Evolutionary conservation across 2,113 vertebrate genomes (phyloP), one percentile per base, ranked within the genome.

Genomic region (Pterocles gutturalis): DNA sequence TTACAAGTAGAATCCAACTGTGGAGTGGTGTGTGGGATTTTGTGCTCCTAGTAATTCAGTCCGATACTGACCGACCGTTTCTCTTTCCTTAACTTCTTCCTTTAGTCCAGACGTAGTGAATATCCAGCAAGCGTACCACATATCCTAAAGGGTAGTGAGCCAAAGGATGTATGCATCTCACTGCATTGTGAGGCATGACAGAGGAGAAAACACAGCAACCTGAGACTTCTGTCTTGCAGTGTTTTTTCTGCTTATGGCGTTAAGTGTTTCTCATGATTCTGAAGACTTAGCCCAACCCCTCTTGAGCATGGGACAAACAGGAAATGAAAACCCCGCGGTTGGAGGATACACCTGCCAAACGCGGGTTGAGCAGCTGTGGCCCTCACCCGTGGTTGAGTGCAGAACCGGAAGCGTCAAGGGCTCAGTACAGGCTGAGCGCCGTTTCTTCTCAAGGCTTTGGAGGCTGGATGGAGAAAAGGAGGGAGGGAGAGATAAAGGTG

Each of bases 341-440:
- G 55, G 96, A 97, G 96, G 97, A 98, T 97, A 96, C 97, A 98
- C 97, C 97, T 98, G 97, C 93, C 72, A 53, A 80, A 38, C 0
- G 15, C 73, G 76, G 82, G 61, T 43, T 83, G 79, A 96, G 96
- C 94, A 94, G 93, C 96, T 96, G 96, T 61, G 82, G 73, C 89
- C 66, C 76, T 96, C 83, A 75, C 92, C 91, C 89, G 5, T 95
- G 88, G 62, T 21, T 85, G 71, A 57, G 66, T 76, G 86, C 94
- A 81, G 34, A 90, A 51, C 41, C 65, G 26, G 85, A 93, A 64
- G 67, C 31, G 2, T 89, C 60, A 49, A 60, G 55, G 66, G 34
- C 83, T 87, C 7, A 26, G 62, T 36, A 45, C 61, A 54, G 83
- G 21, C 89, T 93, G 62, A 95, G 43, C 38, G 5, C 58, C 3